These are phyloP conservation scores for Trissoscelio sp. DNA, from an alignment of 2,888 invertebrate species.

Conservation along the genomic window DNA sequence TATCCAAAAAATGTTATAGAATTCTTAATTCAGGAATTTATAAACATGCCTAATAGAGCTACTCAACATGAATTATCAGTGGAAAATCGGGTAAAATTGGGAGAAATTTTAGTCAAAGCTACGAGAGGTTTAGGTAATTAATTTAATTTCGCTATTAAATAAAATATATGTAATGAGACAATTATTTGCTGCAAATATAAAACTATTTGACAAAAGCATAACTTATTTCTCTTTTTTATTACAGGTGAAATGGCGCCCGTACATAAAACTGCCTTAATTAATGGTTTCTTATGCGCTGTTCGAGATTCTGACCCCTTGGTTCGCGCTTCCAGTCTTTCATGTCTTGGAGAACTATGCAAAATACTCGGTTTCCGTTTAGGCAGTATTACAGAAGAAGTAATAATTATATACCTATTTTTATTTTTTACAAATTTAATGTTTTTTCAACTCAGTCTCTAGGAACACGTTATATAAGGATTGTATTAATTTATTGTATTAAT, in stretches of 20 bases:
- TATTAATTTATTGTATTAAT: too few relatives aligned
- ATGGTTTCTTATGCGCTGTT: constrained; percentile 88
- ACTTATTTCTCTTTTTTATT: not conserved
- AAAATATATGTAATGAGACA: too few relatives aligned
- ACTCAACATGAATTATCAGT: constrained; percentile 83
- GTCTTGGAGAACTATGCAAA: constrained; percentile 91
- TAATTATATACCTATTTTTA: too few relatives aligned
- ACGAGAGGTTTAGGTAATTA: constrained; percentile 88
- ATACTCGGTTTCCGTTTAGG: constrained; percentile 90
- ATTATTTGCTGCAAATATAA: too few relatives aligned
- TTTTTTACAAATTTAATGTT: too few relatives aligned
- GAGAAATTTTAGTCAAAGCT: constrained; percentile 91
- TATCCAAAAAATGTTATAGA: constrained; percentile 89
- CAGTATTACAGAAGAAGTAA: constrained; percentile 89
- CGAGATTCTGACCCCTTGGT: constrained; percentile 89
- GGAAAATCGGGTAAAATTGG: constrained; percentile 90
- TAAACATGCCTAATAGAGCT: constrained; percentile 79
- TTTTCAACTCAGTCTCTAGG: too few relatives aligned
- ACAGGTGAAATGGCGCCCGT: constrained; percentile 89
- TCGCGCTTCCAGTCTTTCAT: constrained; percentile 92
- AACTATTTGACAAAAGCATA: not conserved
- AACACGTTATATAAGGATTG: too few relatives aligned
- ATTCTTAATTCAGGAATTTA: constrained; percentile 88
- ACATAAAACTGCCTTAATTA: constrained; percentile 88
- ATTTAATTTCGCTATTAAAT: too few relatives aligned